phyloP scores from a whole-genome alignment of 2,113 vertebrate species.

The Astatotilapia flaviijosephi region DNA sequence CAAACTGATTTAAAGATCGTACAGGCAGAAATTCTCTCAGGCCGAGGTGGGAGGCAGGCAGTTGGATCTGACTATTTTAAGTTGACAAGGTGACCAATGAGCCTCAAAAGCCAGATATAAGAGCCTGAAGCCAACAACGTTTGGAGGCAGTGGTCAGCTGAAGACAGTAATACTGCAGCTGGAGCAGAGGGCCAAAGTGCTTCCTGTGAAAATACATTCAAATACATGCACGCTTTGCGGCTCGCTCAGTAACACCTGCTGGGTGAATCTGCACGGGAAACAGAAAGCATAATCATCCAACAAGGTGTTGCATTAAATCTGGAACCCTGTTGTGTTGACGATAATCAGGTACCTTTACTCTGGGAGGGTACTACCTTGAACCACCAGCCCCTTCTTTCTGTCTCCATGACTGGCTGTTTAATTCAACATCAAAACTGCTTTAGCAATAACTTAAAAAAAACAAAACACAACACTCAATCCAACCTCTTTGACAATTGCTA shows the following conservation, averaged over 20 bases:
- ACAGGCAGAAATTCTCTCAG: background rate
- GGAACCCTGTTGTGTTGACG: background rate
- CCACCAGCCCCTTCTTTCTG: background rate
- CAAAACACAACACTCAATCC: slow-evolving; percentile 3
- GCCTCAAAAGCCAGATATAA: background rate
- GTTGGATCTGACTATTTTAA: background rate
- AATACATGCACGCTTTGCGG: background rate
- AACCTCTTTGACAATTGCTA: slow-evolving; percentile 1
- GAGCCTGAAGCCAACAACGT: background rate
- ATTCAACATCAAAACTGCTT: background rate
- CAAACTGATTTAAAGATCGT: background rate
- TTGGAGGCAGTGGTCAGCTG: background rate
- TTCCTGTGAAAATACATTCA: slow-evolving; percentile 56
- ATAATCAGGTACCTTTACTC: background rate
- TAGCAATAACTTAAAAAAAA: slow-evolving; percentile 32
- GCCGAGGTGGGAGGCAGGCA: background rate
- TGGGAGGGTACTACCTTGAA: background rate
- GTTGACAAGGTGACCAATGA: background rate
- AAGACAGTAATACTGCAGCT: slow-evolving; percentile 20
- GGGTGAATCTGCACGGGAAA: background rate
- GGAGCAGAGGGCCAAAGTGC: slow-evolving; percentile 32
- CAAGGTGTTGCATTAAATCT: background rate
- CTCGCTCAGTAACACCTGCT: background rate
- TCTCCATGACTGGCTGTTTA: background rate
- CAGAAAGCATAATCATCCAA: background rate